phyloP scores from a whole-genome alignment of 2,113 vertebrate species.

The Coptodon bakossiorum region DNA sequence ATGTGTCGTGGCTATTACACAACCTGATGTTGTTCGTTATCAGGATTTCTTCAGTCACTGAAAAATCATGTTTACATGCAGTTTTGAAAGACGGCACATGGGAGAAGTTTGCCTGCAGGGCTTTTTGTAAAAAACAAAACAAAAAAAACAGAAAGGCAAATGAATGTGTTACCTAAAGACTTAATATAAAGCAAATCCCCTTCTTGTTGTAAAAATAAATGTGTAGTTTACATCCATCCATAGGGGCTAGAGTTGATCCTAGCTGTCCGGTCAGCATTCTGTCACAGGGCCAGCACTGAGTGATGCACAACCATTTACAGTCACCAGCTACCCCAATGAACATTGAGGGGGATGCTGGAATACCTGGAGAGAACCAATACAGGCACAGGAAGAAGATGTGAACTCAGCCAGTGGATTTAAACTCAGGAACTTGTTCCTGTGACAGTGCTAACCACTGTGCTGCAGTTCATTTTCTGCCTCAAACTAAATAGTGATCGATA shows the following conservation, averaged over 20 bases:
- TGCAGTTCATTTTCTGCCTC: background rate
- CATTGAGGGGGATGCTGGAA: background rate
- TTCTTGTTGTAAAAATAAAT: background rate
- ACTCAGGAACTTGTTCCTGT: background rate
- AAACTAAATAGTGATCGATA: background rate
- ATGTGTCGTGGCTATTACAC: background rate
- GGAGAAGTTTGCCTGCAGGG: background rate
- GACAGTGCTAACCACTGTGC: background rate
- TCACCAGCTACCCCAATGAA: background rate
- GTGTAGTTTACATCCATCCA: rapidly evolving
- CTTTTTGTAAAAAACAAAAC: background rate
- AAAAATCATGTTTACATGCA: background rate
- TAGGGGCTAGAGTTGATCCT: background rate
- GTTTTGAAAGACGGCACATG: background rate
- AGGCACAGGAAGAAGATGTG: background rate
- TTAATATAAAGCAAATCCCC: background rate
- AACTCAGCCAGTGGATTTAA: background rate
- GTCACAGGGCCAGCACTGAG: background rate
- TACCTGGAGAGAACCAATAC: background rate
- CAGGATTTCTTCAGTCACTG: background rate
- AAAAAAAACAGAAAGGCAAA: background rate
- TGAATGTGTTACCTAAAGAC: background rate
- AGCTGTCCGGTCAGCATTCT: background rate
- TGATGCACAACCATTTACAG: background rate
- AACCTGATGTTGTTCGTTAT: background rate